A percentile compares a stretch with the other conserved stretches of the same genome.
These are phyloP conservation scores for Sphinx pinastri DNA, from an alignment of 2,888 invertebrate species.

Conservation along the genomic window DNA sequence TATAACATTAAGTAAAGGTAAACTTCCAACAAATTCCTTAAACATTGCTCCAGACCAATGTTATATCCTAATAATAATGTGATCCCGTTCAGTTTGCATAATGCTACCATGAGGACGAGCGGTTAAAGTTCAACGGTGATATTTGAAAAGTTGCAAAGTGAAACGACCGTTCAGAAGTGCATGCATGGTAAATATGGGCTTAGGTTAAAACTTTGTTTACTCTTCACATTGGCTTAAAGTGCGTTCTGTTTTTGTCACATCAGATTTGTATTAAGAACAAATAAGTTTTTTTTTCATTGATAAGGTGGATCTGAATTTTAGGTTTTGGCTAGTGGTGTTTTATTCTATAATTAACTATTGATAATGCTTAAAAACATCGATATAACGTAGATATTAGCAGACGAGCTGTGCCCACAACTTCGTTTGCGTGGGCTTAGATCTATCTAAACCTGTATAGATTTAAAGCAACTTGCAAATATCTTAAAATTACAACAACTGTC, in stretches of 20 bases:
- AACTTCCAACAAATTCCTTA: not conserved
- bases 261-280: not conserved
- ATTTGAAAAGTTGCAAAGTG: constrained; percentile 76
- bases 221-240: constrained; percentile 5
- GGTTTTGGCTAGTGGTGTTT: too few species aligned
- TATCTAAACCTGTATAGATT: too few species aligned
- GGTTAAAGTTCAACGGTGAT: constrained; percentile 40
- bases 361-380: too few species aligned
- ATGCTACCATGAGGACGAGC: constrained; percentile 53
- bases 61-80: constrained; percentile 65
- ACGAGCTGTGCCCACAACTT: too few species aligned
- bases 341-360: too few species aligned
- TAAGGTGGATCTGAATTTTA: not conserved
- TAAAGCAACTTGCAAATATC: too few species aligned
- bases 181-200: constrained; percentile 24
- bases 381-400: too few species aligned
- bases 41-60: constrained; percentile 39
- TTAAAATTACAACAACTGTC: too few species aligned
- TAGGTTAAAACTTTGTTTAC: constrained; percentile 26
- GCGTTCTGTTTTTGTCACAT: not conserved
- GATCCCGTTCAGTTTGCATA: constrained; percentile 70
- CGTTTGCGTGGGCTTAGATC: too few species aligned
- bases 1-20: too few species aligned
- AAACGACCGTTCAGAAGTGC: constrained; percentile 40
- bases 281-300: not conserved